Evolutionary conservation across 2,113 vertebrate species (phyloP).

Genomic region (Rhinoderma darwinii): DNA sequence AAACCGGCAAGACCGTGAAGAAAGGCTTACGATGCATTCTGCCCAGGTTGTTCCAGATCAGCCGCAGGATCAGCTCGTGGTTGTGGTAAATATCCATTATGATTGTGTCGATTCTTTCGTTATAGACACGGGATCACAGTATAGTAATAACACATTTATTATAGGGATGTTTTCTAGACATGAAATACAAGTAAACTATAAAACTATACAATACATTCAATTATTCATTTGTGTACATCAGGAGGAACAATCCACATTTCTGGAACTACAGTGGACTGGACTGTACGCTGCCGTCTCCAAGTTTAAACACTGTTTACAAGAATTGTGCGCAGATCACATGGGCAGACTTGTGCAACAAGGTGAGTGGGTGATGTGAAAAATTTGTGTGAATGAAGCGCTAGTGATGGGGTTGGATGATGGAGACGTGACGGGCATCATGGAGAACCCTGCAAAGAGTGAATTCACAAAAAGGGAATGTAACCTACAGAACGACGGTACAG

Average conservation of each 20-base stretch:
- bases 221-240: background rate
- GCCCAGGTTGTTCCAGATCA: conserved; percentile 32
- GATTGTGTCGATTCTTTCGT: background rate
- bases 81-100: background rate
- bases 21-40: background rate
- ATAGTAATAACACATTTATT: background rate
- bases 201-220: background rate
- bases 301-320: conserved; percentile 36
- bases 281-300: conserved; percentile 23
- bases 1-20: background rate
- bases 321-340: conserved; percentile 55
- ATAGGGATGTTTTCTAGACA: background rate
- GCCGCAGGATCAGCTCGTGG: conserved; percentile 33
- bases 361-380: background rate
- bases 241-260: background rate
- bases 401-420: background rate
- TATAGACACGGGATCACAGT: background rate
- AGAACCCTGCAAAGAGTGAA: too few species aligned
- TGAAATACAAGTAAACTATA: background rate
- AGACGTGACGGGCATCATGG: too few species aligned
- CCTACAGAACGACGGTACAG: too few species aligned
- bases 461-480: too few species aligned
- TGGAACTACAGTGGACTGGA: background rate
- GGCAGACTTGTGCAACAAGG: conserved; percentile 45
- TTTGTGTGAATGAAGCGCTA: background rate